Base-by-base conservation (phyloP, 2,797 vertebrate species). In the Premnoplex brunnescens region DNA sequence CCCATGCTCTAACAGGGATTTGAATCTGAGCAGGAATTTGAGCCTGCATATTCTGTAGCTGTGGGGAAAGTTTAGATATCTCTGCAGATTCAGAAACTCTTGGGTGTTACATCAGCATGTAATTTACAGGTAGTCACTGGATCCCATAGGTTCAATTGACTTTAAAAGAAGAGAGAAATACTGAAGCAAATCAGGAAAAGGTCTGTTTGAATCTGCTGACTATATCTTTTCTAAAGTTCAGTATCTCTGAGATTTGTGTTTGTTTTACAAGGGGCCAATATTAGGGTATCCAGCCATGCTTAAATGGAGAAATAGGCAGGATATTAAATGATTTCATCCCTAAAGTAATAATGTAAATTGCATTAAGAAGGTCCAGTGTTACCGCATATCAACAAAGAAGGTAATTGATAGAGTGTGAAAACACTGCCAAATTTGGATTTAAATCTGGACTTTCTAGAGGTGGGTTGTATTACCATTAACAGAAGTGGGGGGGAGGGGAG, bases 1-100 rank as follows among this genome's bases (percentile, higher is more conserved):
- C 41, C 46, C 2, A 1, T 68, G 17, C 48, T 64, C 37, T 84
- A 89, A 63, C 13, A 22, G 48, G 34, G 68, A 86, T 95, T 91
- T 94, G 58, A 93, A 63, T 92, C n/a, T 76, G 22, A 91, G 26
- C 51, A 80, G 52, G 72, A 87, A 63, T 91, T 85, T 71, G 66
- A 83, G 94, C 72, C 19, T 55, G 12, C 3, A 4, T 59, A 55
- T 60, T 84, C 34, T 62, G 51, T 41, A 63, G 8, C 51, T 88
- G 71, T 69, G 11, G 14, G 32, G 22, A 88, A 88, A 59, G 7
- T 46, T 92, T 34, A 52, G 36, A 62, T 81, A 91, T 89, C 48
- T 85, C 5, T 41, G 73, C 55, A 66, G 30, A 83, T 69, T 69
- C 67, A 83, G 48, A 91, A 91, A 59, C 16, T 73, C 17, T 23